Base-by-base conservation (phyloP, 2,797 vertebrate genomes). In the Nyctibius grandis region DNA sequence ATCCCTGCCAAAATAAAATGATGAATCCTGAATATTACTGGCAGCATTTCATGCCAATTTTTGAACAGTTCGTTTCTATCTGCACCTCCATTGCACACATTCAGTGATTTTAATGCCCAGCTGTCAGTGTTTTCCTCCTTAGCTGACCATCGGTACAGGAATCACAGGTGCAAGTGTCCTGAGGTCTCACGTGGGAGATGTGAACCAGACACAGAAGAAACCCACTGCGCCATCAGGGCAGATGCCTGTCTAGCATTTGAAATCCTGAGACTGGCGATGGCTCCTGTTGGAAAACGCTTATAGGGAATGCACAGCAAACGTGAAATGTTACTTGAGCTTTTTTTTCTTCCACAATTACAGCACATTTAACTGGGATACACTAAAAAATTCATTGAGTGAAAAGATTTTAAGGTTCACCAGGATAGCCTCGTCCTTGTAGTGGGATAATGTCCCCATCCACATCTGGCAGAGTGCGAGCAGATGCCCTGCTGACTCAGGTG, bases 1-100 rank as follows among this genome's bases (percentile, higher is more conserved):
- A 97, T 96, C 93, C 93, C 91, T 96, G 96, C 96, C 96, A 96
- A 96, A 94, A 96, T 93, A 96, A 92, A 94, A 96, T 96, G 96
- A 97, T 97, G 96, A 94, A 95, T 95, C 90, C 91, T 90, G 85
- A 95, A 83, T 95, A 95, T 96, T 95, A 92, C 90, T 95, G 96
- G 94, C 94, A 95, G 86, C 68, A 75, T 50, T 80, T 92, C 76
- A 60, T 95, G 96, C 93, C 95, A 96, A n/a, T 80, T 92, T 95
- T 93, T 61, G 53, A 93, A 61, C 81, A 94, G 81, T 89, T 94
- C 68, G 0, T 94, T 94, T 59, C 81, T 95, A 68, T 83, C 90
- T 54, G 72, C 60, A 45, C 64, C 84, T 92, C 85, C 0, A 0
- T 42, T 54, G 53, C 82, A 74, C 38, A 18, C 0, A 0, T 48